Evolutionary conservation across 1,140 invertebrate species (phyloP), one percentile per base, ranked within the genome.

Genomic region (Nasonia giraulti): DNA sequence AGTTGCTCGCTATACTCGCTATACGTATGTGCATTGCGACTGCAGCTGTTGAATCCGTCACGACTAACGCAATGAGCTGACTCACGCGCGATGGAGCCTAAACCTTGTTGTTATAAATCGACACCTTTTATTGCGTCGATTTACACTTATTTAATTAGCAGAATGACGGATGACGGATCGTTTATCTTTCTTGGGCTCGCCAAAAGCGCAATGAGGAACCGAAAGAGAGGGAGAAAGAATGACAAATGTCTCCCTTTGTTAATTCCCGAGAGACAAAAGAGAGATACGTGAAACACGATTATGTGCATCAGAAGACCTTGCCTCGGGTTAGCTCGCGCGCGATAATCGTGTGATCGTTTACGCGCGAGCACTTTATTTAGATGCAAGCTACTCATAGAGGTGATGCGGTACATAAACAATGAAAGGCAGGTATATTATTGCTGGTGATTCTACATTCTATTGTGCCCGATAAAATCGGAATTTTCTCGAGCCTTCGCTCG

Each of bases 51-150:
- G 14, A 55, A 73, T 31, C 17, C 55, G 73, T 84, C 50, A 44
- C 44, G 66, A 68, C 23, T 68, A 69, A 71, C 75, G 37, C 73
- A 68, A 78, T 37, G 8, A 20, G 55, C 47, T 50, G 66, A 47
- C 62, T 79, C 74, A 47, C 55, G 12, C 77, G 50, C 75, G 33
- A 3, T 37, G 40, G 40, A 44, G 8, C 40, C 55, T 84, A 86
- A 85, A 81, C 77, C 82, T 81, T 69, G 84, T 75, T 76, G 84
- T 75, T 86, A 27, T 27, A 69, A 69, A 69, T 31, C 68, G 68
- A 69, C 68, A 69, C 68, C 68, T 69, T 69, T 69, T 69, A 69
- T 69, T 31, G 68, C n/a, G 2, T 11, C 68, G 68, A n/a, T 10
- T 31, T 69, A 27, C 68, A 69, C 68, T 69, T 31, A 69, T 69